These are phyloP conservation scores for Megathymus violae DNA, from an alignment of 1,140 invertebrate genomes.

Conservation along the genomic window DNA sequence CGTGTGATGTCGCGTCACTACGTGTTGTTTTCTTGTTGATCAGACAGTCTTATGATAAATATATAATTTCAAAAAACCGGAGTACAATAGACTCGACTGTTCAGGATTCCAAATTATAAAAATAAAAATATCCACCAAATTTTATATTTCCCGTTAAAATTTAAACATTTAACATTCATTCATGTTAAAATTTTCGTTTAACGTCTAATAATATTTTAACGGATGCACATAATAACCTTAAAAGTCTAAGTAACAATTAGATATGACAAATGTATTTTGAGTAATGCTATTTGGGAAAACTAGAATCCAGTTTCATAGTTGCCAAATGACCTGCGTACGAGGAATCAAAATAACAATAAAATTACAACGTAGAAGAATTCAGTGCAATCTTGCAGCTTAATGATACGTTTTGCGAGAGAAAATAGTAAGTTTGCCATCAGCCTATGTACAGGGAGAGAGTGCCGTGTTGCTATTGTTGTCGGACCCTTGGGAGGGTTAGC, in stretches of 20 bases:
- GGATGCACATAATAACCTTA: no score
- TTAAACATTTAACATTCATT: no score
- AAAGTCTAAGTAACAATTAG: no score
- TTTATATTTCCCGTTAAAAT: no score
- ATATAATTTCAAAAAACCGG: not conserved
- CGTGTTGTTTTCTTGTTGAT: not conserved
- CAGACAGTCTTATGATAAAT: not conserved
- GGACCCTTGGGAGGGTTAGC: constrained; percentile 68
- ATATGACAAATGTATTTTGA: no score
- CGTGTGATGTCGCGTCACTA: constrained; percentile 39
- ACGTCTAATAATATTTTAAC: no score
- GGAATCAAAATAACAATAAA: constrained; percentile 9
- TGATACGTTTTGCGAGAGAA: constrained; percentile 13
- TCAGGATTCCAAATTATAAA: no score
- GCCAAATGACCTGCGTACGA: not conserved
- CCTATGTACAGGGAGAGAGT: constrained; percentile 46
- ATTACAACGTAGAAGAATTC: not conserved
- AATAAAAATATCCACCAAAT: no score
- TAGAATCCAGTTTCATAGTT: not conserved
- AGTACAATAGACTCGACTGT: no score
- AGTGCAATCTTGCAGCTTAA: not conserved
- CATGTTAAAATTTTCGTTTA: no score
- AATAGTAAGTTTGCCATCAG: constrained; percentile 19
- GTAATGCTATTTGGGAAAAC: constrained; percentile 2
- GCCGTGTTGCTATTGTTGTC: constrained; percentile 75